Percentiles rank a stretch among this genome's conserved stretches.
phyloP scores from a whole-genome alignment of 2,113 vertebrate species.

The Hylia prasina region DNA sequence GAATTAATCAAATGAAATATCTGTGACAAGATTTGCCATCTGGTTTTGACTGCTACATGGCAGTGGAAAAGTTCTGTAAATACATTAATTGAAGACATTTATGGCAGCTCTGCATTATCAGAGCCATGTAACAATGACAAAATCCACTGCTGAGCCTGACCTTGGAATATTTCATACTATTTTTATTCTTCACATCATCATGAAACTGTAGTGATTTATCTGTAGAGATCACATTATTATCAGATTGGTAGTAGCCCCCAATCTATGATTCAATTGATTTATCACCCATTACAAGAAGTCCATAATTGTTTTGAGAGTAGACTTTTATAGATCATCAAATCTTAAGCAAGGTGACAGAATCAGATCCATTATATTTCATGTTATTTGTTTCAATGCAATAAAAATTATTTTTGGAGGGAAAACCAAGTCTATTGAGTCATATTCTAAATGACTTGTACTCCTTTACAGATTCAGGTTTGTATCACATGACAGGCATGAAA shows the following conservation, averaged over 20 bases:
- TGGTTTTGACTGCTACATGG: neutral
- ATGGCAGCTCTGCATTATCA: neutral
- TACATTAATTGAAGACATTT: neutral
- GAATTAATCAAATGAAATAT: constrained; percentile 5
- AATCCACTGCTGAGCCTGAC: neutral
- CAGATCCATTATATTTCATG: neutral
- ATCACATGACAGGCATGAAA: neutral
- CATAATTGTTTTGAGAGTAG: neutral
- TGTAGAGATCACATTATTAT: neutral
- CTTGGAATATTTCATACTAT: neutral
- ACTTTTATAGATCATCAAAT: neutral
- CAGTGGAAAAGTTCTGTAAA: neutral
- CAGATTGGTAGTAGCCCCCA: rapidly evolving
- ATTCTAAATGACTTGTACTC: neutral
- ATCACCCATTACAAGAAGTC: neutral
- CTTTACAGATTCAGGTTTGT: neutral
- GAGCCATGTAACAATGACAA: neutral
- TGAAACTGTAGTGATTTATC: neutral
- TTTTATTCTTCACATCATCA: neutral
- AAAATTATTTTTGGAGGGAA: neutral
- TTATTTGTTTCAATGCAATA: neutral
- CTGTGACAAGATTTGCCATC: neutral
- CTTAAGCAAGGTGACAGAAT: neutral
- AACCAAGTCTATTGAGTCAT: neutral
- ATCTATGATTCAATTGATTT: neutral